Evolutionary conservation across 2,797 vertebrate genomes (phyloP).

Genomic region (Pseudomugil gertrudae): DNA sequence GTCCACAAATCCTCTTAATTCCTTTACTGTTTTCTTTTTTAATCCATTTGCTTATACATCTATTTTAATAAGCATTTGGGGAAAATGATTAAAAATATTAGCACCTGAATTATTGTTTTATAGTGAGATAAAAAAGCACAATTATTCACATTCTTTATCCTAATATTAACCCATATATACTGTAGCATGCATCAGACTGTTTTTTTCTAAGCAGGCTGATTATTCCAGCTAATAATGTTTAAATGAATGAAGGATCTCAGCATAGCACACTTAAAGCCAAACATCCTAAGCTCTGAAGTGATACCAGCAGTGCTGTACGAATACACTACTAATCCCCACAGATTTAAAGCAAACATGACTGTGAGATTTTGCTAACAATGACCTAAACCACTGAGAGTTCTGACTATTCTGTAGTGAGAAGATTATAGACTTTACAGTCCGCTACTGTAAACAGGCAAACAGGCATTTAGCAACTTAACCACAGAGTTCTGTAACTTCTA

Average conservation of each 20-base stretch:
- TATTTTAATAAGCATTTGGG: neutral
- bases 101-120: neutral
- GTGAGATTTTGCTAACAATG: constrained; percentile 50
- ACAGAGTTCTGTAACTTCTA: constrained; percentile 31
- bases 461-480: constrained; percentile 40
- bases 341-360: constrained; percentile 47
- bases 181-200: constrained; percentile 7
- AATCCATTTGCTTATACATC: neutral
- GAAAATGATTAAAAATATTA: neutral
- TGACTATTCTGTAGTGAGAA: constrained; percentile 39
- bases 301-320: constrained; percentile 46
- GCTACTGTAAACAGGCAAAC: constrained; percentile 42
- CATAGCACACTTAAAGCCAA: constrained; percentile 29
- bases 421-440: constrained; percentile 41
- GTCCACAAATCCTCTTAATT: no score
- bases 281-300: constrained; percentile 22
- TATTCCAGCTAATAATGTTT: constrained; percentile 20
- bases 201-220: constrained; percentile 17
- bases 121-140: neutral
- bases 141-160: no score
- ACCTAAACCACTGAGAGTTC: constrained; percentile 34
- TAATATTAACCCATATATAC: neutral
- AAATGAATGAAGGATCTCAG: constrained; percentile 32
- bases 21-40: no score
- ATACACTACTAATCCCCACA: constrained; percentile 47